Evolutionary conservation across 2,113 vertebrate genomes (phyloP), one percentile per base, ranked within the genome.

Genomic region (Bufo bufo): DNA sequence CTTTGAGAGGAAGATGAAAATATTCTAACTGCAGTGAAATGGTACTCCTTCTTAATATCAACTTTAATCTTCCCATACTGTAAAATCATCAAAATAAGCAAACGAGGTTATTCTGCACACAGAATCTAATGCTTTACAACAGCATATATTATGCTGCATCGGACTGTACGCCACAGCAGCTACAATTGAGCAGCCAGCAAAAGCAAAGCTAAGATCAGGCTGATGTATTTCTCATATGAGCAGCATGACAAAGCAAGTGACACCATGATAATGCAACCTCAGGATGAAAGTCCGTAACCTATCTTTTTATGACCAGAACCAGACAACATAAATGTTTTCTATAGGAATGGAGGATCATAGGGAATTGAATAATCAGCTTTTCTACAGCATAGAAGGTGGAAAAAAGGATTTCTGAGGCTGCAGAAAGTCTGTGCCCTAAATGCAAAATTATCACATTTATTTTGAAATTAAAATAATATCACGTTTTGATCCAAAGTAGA

Each of bases 271-370:
- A 83, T 50, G 61, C 61, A 66, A 83, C 81, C 47, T 69, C 45
- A 83, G 81, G 81, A 83, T 69, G 61, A 83, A 83, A 83, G 80
- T 82, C 80, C 45, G 80, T 82, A 82, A 82, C 80, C 80, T 82
- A 83, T 83, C 81, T 83, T 7, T 69, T 83, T 83, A 83, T 69
- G 81, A 83, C 10, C 81, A 83, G 81, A 83, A 83, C 81, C 61
- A 52, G 50, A 83, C 81, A 83, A 83, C 81, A 83, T 45, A 83
- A 69, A 83, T 83, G 81, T 69, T 83, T 69, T 80, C 20, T 83
- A 83, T 83, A 66, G 47, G 61, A 61, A 69, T 52, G 81, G 81
- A 83, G 81, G 81, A 69, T 83, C 81, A 83, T 63, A 83, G 81
- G 66, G 66, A 33, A 63, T 83, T 69, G 81, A 83, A 83, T 83